These are phyloP conservation scores for Lagopus leucura DNA, from an alignment of 2,113 vertebrate genomes.

Conservation along the genomic window DNA sequence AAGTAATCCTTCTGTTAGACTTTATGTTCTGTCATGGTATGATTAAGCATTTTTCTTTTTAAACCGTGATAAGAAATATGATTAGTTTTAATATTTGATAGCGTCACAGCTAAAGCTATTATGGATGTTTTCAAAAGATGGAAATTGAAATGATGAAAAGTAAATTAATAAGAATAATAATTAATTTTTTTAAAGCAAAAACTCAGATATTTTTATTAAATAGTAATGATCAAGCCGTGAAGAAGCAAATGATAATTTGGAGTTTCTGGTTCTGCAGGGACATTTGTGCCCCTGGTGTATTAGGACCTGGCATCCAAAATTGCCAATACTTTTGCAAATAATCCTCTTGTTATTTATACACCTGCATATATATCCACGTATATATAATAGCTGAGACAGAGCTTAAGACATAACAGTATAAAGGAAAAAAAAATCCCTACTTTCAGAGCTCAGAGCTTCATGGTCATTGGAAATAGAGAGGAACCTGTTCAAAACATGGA, in stretches of 20 bases:
- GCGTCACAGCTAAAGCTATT: not conserved
- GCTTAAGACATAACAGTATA: not conserved
- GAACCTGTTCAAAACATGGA: not conserved
- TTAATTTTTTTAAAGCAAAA: not conserved
- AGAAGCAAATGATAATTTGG: not conserved
- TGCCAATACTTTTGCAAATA: not conserved
- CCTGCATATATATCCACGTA: not conserved
- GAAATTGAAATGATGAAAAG: not conserved
- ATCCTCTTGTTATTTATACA: not conserved
- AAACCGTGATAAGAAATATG: not conserved
- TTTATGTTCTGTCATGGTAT: not conserved
- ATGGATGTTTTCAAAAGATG: not conserved
- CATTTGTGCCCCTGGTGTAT: not conserved
- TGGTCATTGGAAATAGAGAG: not conserved
- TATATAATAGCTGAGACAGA: not conserved
- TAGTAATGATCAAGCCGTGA: not conserved
- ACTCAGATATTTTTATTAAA: not conserved
- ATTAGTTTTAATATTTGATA: not conserved
- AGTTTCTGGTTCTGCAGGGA: not conserved
- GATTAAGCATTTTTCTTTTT: not conserved
- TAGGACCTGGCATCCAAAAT: not conserved
- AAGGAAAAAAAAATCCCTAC: not conserved
- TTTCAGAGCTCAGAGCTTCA: not conserved
- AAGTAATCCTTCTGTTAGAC: not conserved
- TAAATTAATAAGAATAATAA: fast-evolving